These are phyloP conservation scores for Stenichneumon culpator DNA, from an alignment of 2,888 invertebrate genomes.

Conservation along the genomic window DNA sequence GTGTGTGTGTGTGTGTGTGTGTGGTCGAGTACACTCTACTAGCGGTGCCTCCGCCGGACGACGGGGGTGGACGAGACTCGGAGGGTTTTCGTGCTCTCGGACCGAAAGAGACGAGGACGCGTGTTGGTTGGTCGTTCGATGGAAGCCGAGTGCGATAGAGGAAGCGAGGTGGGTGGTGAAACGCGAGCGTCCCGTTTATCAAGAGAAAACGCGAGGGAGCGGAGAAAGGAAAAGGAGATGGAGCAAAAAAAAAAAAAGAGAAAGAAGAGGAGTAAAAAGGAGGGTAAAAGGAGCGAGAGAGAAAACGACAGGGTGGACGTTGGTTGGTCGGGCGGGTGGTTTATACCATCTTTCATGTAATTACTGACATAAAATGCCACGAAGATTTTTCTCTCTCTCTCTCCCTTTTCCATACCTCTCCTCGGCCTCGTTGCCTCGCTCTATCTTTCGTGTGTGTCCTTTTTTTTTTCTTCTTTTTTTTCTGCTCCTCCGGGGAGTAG, in stretches of 20 bases:
- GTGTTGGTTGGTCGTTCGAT: slow-evolving; percentile 75
- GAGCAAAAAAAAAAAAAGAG: slow-evolving; percentile 31
- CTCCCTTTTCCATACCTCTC: slow-evolving; percentile 51
- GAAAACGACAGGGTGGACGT: slow-evolving; percentile 69
- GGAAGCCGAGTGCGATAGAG: slow-evolving; percentile 29
- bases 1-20: slow-evolving; percentile 10
- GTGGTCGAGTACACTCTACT: background rate
- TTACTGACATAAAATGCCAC: slow-evolving; percentile 83
- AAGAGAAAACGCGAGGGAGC: slow-evolving; percentile 59
- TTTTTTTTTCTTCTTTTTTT: slow-evolving; percentile 75
- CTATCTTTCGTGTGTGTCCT: slow-evolving; percentile 63
- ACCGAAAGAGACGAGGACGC: slow-evolving; percentile 75
- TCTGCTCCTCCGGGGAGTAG: slow-evolving; percentile 83
- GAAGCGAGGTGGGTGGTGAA: slow-evolving; percentile 65
- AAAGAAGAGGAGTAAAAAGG: slow-evolving; percentile 39
- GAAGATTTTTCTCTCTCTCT: slow-evolving; percentile 79
- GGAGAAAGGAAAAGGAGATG: slow-evolving; percentile 42
- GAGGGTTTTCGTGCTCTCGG: slow-evolving; percentile 55
- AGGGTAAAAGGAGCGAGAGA: slow-evolving; percentile 61
- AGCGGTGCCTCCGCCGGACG: slow-evolving; percentile 37
- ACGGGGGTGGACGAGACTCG: slow-evolving; percentile 40
- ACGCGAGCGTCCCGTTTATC: slow-evolving; percentile 43
- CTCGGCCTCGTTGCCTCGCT: slow-evolving; percentile 1
- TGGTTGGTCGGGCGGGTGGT: slow-evolving; percentile 67
- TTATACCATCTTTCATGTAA: slow-evolving; percentile 83